A percentile compares a stretch with the other conserved stretches of the same genome.
Evolutionary conservation across 2,888 invertebrate genomes (phyloP).

Genomic region (Netelia melanura): DNA sequence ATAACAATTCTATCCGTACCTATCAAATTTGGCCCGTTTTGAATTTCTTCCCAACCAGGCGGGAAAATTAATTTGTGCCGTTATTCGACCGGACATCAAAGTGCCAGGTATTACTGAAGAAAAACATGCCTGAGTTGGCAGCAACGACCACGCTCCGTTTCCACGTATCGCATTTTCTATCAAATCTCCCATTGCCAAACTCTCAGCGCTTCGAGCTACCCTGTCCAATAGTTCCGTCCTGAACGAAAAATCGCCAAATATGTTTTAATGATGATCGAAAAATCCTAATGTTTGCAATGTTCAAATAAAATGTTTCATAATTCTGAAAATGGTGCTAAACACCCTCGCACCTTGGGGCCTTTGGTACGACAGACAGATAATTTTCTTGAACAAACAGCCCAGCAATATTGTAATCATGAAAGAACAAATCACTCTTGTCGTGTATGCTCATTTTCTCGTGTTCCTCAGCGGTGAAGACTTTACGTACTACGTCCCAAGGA

Average conservation of each 20-base stretch:
- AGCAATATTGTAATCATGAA: constrained; percentile 98
- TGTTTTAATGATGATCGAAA: neutral
- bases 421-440: constrained; percentile 96
- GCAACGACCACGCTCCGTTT: constrained; percentile 93
- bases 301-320: constrained; percentile 13
- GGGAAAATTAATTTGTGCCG: constrained; percentile 95
- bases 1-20: constrained; percentile 85
- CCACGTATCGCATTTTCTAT: constrained; percentile 93
- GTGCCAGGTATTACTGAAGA: constrained; percentile 96
- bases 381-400: constrained; percentile 99
- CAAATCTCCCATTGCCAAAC: constrained; percentile 94
- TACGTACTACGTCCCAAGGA: constrained; percentile 96
- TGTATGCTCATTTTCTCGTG: constrained; percentile 91
- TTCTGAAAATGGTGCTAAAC: neutral
- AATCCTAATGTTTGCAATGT: constrained; percentile 20
- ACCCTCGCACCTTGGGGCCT: constrained; percentile 88
- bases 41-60: constrained; percentile 99
- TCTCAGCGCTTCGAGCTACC: constrained; percentile 93
- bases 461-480: constrained; percentile 93
- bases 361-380: constrained; percentile 93
- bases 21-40: constrained; percentile 91
- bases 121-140: constrained; percentile 95
- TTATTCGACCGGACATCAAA: constrained; percentile 92
- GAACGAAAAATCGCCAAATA: constrained; percentile 51
- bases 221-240: constrained; percentile 88